Base-by-base conservation (phyloP, 2,888 invertebrate species). In the Callimorpha dominula region DNA sequence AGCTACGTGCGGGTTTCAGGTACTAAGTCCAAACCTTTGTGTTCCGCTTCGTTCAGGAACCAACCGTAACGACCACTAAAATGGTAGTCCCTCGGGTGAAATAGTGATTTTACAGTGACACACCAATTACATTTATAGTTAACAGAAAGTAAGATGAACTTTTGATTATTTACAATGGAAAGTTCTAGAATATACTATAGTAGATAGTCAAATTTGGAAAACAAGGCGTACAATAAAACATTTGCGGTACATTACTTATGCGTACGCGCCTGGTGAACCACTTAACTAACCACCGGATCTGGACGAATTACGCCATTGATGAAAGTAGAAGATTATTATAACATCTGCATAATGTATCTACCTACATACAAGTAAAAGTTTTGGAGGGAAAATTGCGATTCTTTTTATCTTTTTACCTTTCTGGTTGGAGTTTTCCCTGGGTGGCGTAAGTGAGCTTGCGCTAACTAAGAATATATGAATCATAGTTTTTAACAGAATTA, bases 251-350 rank as follows among this genome's bases (percentile, higher is more conserved):
- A 79, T 79, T 77, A 77, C 76, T 62, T 72, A 78, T 77, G 72
- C 79, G 65, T 65, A 63, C 54, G 72, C 67, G 68, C 67, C 71
- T 62, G 67, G n/a, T 78, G 77, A 72, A 76, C 80, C 63, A 80
- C 72, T 84, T 84, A 81, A 70, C 76, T 76, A 77, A 65, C 75
- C 72, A 81, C 78, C 78, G 81, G 73, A 80, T 78, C 81, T 68
- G 76, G 49, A 68, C 72, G 74, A 85, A 80, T 83, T 85, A 85
- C 84, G 81, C 78, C 82, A 85, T 84, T 85, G 84, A 85, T 85
- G 84, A 85, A 85, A 85, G 84, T 85, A 66, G 60, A 76, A 85
- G 84, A 85, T 84, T 84, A 85, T 81, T 85, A 81, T 82, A 82
- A 74, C 77, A 83, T 85, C 85, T 82, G 77, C 82, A 84, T 85